A percentile compares a stretch with the other conserved stretches of the same genome.
Conservation (phyloP, 2,113 vertebrate genomes). For the Myotis yumanensis region DNA sequence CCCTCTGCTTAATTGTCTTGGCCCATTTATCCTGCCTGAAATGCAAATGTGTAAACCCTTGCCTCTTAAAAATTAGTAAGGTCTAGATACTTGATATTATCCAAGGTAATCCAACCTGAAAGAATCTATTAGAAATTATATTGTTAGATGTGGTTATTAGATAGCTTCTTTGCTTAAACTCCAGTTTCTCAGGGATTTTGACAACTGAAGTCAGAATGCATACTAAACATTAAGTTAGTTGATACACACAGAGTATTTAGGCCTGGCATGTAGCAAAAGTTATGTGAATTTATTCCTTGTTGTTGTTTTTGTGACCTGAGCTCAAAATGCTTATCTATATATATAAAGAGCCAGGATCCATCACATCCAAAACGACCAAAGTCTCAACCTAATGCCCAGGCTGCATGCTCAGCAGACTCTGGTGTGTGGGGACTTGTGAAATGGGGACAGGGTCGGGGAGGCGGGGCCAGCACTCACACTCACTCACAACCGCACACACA, state of each 20-base stretch:
- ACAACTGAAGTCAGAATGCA: not conserved
- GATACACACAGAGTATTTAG: not conserved
- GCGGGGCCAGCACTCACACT: no score
- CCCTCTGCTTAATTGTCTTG: not conserved
- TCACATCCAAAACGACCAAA: no score
- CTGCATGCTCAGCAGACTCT: no score
- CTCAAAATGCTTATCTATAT: not conserved
- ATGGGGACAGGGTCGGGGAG: no score
- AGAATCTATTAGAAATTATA: not conserved
- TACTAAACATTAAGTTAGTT: not conserved
- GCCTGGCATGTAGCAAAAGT: not conserved
- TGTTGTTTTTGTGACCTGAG: not conserved
- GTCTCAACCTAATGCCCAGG: no score
- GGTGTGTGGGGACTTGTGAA: no score
- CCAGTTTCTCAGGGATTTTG: not conserved
- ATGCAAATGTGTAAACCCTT: not conserved
- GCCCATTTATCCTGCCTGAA: not conserved
- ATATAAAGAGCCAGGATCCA: no score
- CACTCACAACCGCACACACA: no score
- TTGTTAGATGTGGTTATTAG: not conserved
- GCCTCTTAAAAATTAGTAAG: constrained; percentile 7
- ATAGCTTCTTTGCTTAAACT: not conserved
- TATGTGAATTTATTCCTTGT: not conserved
- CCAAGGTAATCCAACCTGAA: not conserved
- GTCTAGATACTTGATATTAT: not conserved